Base-by-base conservation (phyloP, 2,797 vertebrate species). In the Eutrigla gurnardus region DNA sequence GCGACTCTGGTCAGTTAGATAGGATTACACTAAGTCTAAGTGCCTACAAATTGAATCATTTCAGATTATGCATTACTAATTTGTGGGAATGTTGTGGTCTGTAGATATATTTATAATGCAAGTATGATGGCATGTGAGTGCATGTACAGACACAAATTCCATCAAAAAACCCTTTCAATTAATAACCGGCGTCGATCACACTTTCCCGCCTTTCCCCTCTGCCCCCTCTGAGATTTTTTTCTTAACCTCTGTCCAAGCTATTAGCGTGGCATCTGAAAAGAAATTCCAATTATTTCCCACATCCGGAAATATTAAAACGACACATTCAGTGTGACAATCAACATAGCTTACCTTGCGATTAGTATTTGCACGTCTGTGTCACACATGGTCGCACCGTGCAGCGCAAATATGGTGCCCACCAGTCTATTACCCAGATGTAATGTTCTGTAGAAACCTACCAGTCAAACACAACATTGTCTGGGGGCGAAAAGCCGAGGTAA, bases 271-370 rank as follows among this genome's bases (percentile, higher is more conserved):
- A 65, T 70, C 66, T n/a, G 70, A 65, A 82, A 83, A 83, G 60
- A 77, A 84, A 87, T 86, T 91, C 79, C 82, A 88, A 87, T 89
- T 87, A 89, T 82, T 86, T 88, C 79, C 84, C 58, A 81, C 77
- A 68, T 87, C 76, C 86, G 73, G 68, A 55, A 65, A 83, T 85
- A 89, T 82, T 78, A 86, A 89, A 90, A 88, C 61, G 84, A 65
- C 78, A 89, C 80, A 85, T 84, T 84, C 81, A 89, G 88, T 78
- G 80, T 68, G 75, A 76, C 85, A 90, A 78, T 85, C 81, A 85
- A 74, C 87, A 70, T 68, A 18, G 13, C 52, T 32, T 15, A 75
- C 74, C 75, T 81, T 79, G 83, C 84, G 77, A 91, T 88, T 86
- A 85, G 73, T 73, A 67, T 76, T 83, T 61, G 70, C 60, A 80